These are phyloP conservation scores for Microcebus griseorufus DNA, from an alignment of 2,113 vertebrate species.

Conservation along the genomic window DNA sequence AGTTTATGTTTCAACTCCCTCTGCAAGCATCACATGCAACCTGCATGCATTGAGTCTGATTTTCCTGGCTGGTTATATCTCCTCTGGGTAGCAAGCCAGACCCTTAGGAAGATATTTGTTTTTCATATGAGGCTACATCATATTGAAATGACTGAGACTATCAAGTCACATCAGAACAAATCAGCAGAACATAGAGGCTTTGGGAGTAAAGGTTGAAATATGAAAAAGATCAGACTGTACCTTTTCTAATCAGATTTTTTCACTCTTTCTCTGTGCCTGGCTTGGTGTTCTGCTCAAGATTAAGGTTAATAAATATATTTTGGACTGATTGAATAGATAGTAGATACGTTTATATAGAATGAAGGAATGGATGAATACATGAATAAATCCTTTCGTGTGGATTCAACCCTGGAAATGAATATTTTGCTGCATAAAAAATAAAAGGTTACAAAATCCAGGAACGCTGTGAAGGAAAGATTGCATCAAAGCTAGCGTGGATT, in stretches of 20 bases:
- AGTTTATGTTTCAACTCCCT: slow-evolving; percentile 11
- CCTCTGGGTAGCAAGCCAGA: neutral
- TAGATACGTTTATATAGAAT: neutral
- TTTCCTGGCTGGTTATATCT: neutral
- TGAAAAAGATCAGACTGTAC: neutral
- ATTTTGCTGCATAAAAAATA: neutral
- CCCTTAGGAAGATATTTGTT: neutral
- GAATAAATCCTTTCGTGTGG: neutral
- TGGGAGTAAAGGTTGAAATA: neutral
- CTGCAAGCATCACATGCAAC: neutral
- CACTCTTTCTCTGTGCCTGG: neutral
- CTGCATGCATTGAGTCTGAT: neutral
- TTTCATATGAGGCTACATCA: neutral
- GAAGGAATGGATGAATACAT: neutral
- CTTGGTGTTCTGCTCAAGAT: neutral
- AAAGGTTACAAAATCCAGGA: neutral
- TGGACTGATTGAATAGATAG: neutral
- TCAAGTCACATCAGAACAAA: neutral
- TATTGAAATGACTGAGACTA: neutral
- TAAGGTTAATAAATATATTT: slow-evolving; percentile 20
- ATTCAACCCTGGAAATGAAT: neutral
- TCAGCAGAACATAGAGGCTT: neutral
- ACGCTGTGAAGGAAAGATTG: neutral
- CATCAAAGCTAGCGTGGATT: neutral
- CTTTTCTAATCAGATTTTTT: neutral